Evolutionary conservation across 2,113 vertebrate species (phyloP), one percentile per base, ranked within the genome.

Genomic region (Colistium nudipinnis): DNA sequence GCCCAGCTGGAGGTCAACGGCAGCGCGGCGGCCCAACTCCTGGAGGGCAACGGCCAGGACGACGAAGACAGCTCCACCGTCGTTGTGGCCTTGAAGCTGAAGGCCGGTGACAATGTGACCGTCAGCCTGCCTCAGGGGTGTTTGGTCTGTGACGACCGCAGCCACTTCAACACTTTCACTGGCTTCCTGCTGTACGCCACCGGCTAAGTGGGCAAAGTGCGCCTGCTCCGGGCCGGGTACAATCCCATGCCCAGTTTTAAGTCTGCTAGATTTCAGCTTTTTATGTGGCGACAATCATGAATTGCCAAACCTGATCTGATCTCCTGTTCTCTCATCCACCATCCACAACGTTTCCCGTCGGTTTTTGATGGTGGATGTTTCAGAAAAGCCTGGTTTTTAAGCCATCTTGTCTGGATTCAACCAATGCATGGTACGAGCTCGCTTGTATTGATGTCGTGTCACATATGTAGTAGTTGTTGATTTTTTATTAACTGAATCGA

Each of bases 121-220:
- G 91, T 88, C 17, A 14, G 1, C 28, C 76, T 93, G 70, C 85
- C 61, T 0, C 2, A 6, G 0, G 78, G 70, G 16, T 90, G 87
- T 62, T n/a, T 16, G 20, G 11, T 93, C 55, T 91, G 86, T 2
- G 89, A 92, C 24, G 17, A 73, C 59, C n/a, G 5, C 17, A 86
- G 19, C 44, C 87, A 92, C 82, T 88, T 39, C 48, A 93, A 91
- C 84, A 91, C 90, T 3, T 93, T 93, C 78, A 90, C 78, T 5
- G 91, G 87, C 45, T 93, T 92, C 67, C 79, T 93, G 75, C 85
- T 94, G 20, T 92, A 90, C 49, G 22, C 83, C 36, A 87, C 86
- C 22, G 75, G 80, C n/a, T 85, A 53, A 83, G 2, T 14, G 11
- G 12, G 20, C 6, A n/a, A 31, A 27, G 22, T 41, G 31, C 30